Conservation (phyloP, 2,113 vertebrate genomes). For the Urocynchramus pylzowi region DNA sequence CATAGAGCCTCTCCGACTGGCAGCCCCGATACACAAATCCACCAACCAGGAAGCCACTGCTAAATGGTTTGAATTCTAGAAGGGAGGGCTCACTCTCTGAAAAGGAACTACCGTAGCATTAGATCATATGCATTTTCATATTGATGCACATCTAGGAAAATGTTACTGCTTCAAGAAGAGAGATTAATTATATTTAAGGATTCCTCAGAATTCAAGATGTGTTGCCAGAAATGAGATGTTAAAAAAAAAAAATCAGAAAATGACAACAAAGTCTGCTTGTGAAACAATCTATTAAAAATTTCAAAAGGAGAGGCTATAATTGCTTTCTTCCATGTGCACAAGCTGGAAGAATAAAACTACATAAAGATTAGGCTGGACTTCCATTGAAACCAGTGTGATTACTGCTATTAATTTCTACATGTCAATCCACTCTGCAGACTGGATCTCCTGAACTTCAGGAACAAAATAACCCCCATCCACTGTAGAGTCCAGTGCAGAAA, state of each 20-base stretch:
- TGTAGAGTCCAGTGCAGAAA: neutral
- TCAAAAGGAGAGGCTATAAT: neutral
- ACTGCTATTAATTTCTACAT: neutral
- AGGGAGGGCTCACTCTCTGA: constrained; percentile 92
- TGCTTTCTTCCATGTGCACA: neutral
- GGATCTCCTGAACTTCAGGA: neutral
- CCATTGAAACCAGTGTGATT: neutral
- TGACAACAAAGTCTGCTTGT: neutral
- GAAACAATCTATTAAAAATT: neutral
- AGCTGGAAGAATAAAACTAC: neutral
- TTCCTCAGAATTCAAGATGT: neutral
- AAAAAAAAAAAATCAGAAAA: neutral
- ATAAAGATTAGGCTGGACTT: neutral
- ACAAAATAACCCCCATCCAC: neutral
- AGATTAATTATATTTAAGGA: neutral
- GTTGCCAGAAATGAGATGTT: neutral
- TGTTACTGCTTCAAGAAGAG: neutral
- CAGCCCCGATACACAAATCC: constrained; percentile 97
- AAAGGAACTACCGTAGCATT: constrained; percentile 68
- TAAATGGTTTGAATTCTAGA: constrained; percentile 90
- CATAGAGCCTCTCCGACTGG: constrained; percentile 93
- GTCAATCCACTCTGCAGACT: neutral
- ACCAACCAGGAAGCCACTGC: constrained; percentile 86
- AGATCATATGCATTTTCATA: constrained; percentile 41
- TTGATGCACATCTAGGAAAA: neutral